Base-by-base conservation (phyloP, 2,888 invertebrate species). In the Sinohyriopsis cumingii region DNA sequence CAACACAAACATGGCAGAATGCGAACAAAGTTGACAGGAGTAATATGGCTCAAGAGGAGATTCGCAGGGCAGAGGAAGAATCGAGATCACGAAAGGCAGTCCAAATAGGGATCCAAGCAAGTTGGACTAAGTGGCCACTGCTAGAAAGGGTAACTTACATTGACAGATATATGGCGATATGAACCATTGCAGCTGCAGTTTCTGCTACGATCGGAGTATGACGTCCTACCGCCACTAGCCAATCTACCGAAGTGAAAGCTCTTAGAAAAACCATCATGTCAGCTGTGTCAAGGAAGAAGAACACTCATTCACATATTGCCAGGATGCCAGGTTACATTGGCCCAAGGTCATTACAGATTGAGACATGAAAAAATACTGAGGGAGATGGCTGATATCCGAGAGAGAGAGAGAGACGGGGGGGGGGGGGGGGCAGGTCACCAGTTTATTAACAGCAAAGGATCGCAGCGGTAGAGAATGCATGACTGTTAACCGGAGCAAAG, bases 41-140 rank as follows among this genome's bases (percentile, higher is more conserved):
- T 28, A 28, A 28, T 28, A 5, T 28, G 28, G 28, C 28, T 5
- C 68, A 68, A 55, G 61, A 24, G 55, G 72, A 68, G 57, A 63
- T 72, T 25, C n/a, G 59, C 60, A 60, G 64, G 22, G 59, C 22
- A 54, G 62, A 72, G 53, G 62, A 68, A 19, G 63, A 71, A 54
- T 45, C 24, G 22, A 63, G 68, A 56, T 53, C 24, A 55, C 57
- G 60, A 45, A 60, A 28, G 28, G 45, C 65, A 65, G 65, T 68
- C 20, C 60, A 68, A 57, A 24, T 65, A 28, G 61, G 65, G 3
- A 53, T 53, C 15, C 62, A 67, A 19, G 66, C 56, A 33, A 24
- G 57, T 55, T 69, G 65, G 59, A 45, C 61, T 55, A 62, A 60
- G 24, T 70, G 59, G 66, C 57, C 55, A n/a, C 12, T 63, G 45